These are phyloP conservation scores for Pan paniscus DNA, from an alignment of 2,113 vertebrate species.

Conservation along the genomic window DNA sequence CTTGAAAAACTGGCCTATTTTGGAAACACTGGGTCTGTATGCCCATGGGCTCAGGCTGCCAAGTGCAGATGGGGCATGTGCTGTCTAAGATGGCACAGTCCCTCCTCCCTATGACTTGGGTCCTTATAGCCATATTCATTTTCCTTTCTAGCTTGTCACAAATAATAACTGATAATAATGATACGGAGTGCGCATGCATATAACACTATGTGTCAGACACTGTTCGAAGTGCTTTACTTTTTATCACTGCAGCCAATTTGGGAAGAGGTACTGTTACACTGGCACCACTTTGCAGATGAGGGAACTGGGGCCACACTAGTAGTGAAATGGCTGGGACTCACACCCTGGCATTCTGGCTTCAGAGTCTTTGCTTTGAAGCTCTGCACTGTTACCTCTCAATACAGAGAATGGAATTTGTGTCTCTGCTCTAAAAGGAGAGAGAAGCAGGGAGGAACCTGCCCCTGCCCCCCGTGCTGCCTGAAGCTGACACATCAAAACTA, in stretches of 20 bases:
- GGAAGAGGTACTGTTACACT: background rate
- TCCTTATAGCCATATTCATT: background rate
- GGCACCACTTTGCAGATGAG: background rate
- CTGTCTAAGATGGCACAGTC: background rate
- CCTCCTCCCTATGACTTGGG: background rate
- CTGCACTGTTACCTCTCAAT: accelerated
- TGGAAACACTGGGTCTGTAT: background rate
- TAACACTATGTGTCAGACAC: accelerated
- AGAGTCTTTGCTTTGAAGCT: background rate
- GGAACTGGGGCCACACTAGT: background rate
- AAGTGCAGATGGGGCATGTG: background rate
- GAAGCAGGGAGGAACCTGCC: background rate
- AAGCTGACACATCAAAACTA: background rate
- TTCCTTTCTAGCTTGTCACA: background rate
- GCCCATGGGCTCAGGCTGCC: background rate
- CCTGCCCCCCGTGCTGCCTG: background rate
- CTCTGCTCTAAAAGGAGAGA: background rate
- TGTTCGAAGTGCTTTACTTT: background rate
- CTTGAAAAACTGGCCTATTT: background rate
- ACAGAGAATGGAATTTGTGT: background rate
- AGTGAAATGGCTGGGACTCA: background rate
- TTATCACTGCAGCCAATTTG: background rate
- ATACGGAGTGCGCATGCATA: accelerated
- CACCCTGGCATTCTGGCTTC: background rate
- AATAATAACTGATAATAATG: too few relatives aligned